Percentiles rank a stretch among this genome's conserved stretches.
Evolutionary conservation across 2,888 invertebrate genomes (phyloP).

Genomic region (Acronicta aceris): DNA sequence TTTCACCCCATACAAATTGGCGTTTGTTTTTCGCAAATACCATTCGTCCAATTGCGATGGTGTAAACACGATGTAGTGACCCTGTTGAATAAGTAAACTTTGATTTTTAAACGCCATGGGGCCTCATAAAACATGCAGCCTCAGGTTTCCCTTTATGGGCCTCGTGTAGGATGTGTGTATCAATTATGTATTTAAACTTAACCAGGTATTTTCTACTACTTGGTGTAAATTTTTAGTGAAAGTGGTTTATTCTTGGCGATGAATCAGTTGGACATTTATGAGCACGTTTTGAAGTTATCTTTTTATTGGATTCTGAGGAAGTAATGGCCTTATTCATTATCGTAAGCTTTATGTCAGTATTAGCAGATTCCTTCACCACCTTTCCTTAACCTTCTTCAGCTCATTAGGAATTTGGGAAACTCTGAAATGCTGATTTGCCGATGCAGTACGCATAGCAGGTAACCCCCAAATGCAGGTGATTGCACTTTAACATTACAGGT

Average conservation of each 20-base stretch:
- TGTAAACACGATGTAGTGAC: constrained; percentile 43
- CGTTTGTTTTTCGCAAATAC: constrained; percentile 45
- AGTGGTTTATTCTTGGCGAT: neutral
- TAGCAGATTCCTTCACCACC: too few species aligned
- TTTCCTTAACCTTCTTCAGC: too few species aligned
- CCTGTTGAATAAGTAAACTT: constrained; percentile 60
- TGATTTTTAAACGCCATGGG: constrained; percentile 56
- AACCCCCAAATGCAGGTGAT: too few species aligned
- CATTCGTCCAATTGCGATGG: constrained; percentile 45
- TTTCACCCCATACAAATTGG: constrained; percentile 42
- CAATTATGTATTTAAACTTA: constrained; percentile 45
- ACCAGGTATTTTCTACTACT: constrained; percentile 4
- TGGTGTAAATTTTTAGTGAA: neutral
- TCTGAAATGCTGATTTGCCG: too few species aligned
- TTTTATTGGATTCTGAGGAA: too few species aligned
- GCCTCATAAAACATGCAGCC: constrained; percentile 55
- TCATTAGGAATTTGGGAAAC: too few species aligned
- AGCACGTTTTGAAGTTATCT: too few species aligned
- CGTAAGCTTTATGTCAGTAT: too few species aligned
- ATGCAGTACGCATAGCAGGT: too few species aligned
- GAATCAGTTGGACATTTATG: too few species aligned
- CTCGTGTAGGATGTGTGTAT: constrained; percentile 22
- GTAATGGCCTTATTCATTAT: too few species aligned
- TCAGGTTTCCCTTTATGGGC: constrained; percentile 17
- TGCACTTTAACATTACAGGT: too few species aligned